These are phyloP conservation scores for Aleiodes sp. DNA, from an alignment of 1,140 invertebrate genomes.

Conservation along the genomic window DNA sequence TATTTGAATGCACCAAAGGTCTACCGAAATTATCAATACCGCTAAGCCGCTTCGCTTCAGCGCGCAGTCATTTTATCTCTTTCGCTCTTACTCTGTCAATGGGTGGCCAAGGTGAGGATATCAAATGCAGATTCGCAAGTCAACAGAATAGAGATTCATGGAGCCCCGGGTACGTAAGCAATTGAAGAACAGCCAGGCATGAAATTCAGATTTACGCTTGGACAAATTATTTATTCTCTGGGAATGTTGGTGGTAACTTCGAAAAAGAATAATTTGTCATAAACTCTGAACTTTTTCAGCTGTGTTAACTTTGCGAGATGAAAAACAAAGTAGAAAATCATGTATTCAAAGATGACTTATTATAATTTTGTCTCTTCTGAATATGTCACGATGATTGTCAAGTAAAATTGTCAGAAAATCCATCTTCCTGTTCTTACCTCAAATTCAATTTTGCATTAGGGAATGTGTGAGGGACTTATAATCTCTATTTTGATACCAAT, in stretches of 20 bases:
- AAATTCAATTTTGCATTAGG: too few species aligned
- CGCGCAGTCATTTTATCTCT: background rate
- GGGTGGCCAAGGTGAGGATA: conserved; percentile 25
- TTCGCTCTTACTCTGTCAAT: background rate
- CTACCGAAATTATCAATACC: conserved; percentile 20
- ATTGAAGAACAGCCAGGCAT: conserved; percentile 41
- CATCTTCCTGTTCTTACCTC: too few species aligned
- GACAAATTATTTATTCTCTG: conserved; percentile 24
- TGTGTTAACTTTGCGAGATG: too few species aligned
- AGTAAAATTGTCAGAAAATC: too few species aligned
- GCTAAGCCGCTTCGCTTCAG: conserved; percentile 21
- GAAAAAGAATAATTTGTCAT: background rate
- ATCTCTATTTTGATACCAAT: too few species aligned
- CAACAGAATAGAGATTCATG: conserved; percentile 42
- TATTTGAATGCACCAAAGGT: background rate
- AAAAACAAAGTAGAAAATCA: too few species aligned
- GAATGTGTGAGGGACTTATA: too few species aligned
- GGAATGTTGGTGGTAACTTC: background rate
- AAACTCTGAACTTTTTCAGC: background rate
- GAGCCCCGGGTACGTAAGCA: conserved; percentile 28
- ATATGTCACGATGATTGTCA: too few species aligned
- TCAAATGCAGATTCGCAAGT: conserved; percentile 42
- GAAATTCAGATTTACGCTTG: conserved; percentile 38
- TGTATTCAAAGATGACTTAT: too few species aligned
- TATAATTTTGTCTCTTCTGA: too few species aligned